phyloP scores from a whole-genome alignment of 2,888 invertebrate species.

The Hyposoter dolosus region DNA sequence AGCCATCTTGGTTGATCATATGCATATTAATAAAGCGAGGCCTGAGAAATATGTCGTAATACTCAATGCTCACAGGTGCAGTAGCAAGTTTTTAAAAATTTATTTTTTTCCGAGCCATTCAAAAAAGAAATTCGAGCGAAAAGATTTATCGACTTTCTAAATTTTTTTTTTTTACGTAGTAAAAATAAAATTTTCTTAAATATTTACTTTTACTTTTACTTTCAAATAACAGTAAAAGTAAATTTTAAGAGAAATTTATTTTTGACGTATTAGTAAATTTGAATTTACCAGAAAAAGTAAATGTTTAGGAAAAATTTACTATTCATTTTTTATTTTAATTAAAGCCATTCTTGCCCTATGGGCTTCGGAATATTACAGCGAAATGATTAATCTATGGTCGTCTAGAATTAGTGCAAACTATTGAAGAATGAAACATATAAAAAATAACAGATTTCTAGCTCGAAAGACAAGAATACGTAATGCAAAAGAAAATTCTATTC shows the following conservation, averaged over 20 bases:
- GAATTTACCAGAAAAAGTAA: too few species aligned
- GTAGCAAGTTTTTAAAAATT: neutral
- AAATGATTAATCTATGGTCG: neutral
- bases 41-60: constrained; percentile 4
- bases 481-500: neutral
- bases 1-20: neutral
- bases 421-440: neutral
- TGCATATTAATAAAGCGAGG: constrained; percentile 1
- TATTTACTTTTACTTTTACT: too few species aligned
- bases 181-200: too few species aligned
- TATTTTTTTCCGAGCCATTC: neutral
- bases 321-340: too few species aligned
- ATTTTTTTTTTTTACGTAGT: too few species aligned
- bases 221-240: too few species aligned
- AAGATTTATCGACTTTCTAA: neutral
- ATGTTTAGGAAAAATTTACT: too few species aligned
- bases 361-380: too few species aligned
- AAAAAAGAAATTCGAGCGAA: neutral
- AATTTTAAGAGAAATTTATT: too few species aligned
- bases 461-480: neutral
- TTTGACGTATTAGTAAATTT: too few species aligned
- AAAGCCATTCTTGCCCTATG: too few species aligned
- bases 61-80: neutral
- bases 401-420: neutral
- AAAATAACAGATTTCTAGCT: neutral